Conservation (phyloP, 1,140 invertebrate species). For the Aphelinus certus region DNA sequence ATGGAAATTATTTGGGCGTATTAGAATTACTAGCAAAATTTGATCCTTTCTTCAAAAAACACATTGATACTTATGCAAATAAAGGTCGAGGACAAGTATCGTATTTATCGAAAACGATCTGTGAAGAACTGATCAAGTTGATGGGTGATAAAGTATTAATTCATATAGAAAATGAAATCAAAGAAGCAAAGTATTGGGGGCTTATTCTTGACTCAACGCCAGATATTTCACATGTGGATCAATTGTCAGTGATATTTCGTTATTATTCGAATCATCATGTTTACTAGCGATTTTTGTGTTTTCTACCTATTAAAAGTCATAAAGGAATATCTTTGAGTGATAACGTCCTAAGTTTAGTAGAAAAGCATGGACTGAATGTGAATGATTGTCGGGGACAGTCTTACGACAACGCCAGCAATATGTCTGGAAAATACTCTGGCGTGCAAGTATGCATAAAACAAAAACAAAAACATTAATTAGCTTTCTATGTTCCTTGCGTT, state of each 20-base stretch:
- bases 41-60: conserved; percentile 54
- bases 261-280: conserved; percentile 41
- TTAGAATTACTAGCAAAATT: conserved; percentile 55
- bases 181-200: conserved; percentile 37
- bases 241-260: conserved; percentile 52
- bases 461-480: conserved; percentile 10
- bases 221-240: conserved; percentile 55
- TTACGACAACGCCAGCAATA: conserved; percentile 37
- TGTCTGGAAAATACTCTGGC: conserved; percentile 37
- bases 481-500: conserved; percentile 32
- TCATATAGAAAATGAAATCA: conserved; percentile 23
- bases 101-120: conserved; percentile 54
- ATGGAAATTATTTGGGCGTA: conserved; percentile 48
- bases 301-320: conserved; percentile 13
- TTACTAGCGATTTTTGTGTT: conserved; percentile 11
- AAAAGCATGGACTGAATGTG: conserved; percentile 27
- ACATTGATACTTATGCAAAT: conserved; percentile 53
- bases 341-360: conserved; percentile 14
- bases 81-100: conserved; percentile 47
- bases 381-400: conserved; percentile 35
- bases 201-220: conserved; percentile 55
- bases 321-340: neutral
- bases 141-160: conserved; percentile 23
- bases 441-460: conserved; percentile 27
- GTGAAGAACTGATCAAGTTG: conserved; percentile 40